Evolutionary conservation across 2,888 invertebrate genomes (phyloP), one percentile per base, ranked within the genome.

Genomic region (Drosophila subquinaria): DNA sequence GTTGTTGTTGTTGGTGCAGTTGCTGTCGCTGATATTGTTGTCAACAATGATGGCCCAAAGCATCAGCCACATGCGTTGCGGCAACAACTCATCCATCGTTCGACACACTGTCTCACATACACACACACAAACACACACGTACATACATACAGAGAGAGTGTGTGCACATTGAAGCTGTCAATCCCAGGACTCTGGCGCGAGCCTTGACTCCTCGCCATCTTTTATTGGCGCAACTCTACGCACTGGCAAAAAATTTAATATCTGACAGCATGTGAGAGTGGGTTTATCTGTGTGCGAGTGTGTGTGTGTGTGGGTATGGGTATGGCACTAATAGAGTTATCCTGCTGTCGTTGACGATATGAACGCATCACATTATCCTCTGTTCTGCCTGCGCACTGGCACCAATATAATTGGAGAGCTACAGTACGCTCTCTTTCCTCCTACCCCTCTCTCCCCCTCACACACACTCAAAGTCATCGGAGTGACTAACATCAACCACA

Each of bases 21-120:
- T 67, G 61, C 66, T 82, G 76, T 70, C 87, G 62, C 81, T 85
- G 82, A 83, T 85, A 84, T 82, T 84, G 88, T 85, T 88, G 85
- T 86, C 86, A 85, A 79, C 86, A 81, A 76, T 88, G 86, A 86
- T 86, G 81, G 82, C 79, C 75, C 83, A 80, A 81, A 81, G 79
- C 88, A 86, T 88, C 86, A 88, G 77, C 83, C 86, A 88, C 88
- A 86, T 81, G 79, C 79, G 88, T 85, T 88, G 88, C 63, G 77
- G 81, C 79, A 76, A 66, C 81, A 78, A 84, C 81, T 87, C 88
- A 87, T 82, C 81, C 81, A 84, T 84, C 82, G 71, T 65, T 64
- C 53, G 56, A 56, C 79, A 76, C 55, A 57, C 68, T 40, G 67
- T 40, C 43, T 30, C 43, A 11, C 68, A n/a, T 30, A 20, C 56